phyloP scores from a whole-genome alignment of 2,113 vertebrate species.

The Phoxinus phoxinus region DNA sequence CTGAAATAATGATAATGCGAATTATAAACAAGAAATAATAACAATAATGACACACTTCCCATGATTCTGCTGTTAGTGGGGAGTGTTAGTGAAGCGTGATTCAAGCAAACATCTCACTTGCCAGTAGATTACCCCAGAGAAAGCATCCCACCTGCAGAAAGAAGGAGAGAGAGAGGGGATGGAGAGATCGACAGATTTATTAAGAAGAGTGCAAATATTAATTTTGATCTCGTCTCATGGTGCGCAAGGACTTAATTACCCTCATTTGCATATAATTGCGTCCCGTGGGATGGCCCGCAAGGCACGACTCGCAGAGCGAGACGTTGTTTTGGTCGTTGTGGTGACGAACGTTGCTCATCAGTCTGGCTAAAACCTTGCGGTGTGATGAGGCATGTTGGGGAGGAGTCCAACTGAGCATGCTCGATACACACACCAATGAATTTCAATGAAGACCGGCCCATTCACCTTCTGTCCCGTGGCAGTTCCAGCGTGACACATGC shows the following conservation, averaged over 20 bases:
- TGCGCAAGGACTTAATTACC: constrained; percentile 77
- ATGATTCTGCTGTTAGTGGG: constrained; percentile 34
- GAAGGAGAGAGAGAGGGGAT: constrained; percentile 58
- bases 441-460: constrained; percentile 1
- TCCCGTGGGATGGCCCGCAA: constrained; percentile 65
- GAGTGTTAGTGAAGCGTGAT: constrained; percentile 53
- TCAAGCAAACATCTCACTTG: constrained; percentile 77
- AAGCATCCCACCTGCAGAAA: constrained; percentile 64
- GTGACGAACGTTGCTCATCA: constrained; percentile 38
- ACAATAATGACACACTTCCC: constrained; percentile 58
- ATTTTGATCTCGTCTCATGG: constrained; percentile 69
- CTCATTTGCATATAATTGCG: constrained; percentile 74
- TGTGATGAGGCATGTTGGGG: constrained; percentile 63
- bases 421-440: constrained; percentile 40
- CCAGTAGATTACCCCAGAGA: constrained; percentile 74
- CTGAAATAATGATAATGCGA: constrained; percentile 39
- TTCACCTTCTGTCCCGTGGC: constrained; percentile 24
- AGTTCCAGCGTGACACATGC: neutral
- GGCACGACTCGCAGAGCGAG: constrained; percentile 45
- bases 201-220: constrained; percentile 71
- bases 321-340: constrained; percentile 52
- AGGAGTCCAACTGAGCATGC: constrained; percentile 50
- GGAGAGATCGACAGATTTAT: constrained; percentile 61
- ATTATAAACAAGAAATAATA: constrained; percentile 53
- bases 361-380: constrained; percentile 37